A percentile compares a stretch with the other conserved stretches of the same genome.
Conservation (phyloP, 2,888 invertebrate species). For the Lysandra coridon region DNA sequence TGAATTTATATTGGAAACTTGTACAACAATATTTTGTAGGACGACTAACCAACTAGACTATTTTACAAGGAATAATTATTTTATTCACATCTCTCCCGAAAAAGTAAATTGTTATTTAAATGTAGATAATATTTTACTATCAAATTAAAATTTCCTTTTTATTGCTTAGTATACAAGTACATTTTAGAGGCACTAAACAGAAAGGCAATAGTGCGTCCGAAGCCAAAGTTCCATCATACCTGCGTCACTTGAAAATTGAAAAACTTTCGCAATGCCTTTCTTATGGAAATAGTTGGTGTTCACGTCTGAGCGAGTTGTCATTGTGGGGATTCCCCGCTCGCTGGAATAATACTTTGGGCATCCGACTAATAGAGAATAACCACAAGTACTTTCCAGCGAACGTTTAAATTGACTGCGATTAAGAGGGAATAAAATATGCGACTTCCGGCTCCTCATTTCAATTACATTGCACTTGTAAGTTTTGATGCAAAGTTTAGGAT, state of each 20-base stretch:
- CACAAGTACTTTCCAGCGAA: slow-evolving; percentile 34
- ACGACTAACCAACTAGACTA: too few species aligned
- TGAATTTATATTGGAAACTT: too few species aligned
- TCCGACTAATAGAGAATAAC: slow-evolving; percentile 38
- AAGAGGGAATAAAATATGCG: slow-evolving; percentile 21
- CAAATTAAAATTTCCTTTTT: not conserved
- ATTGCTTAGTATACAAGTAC: not conserved
- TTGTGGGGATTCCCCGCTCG: slow-evolving; percentile 71
- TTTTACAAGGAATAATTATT: too few species aligned
- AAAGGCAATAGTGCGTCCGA: slow-evolving; percentile 54
- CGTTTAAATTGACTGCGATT: slow-evolving; percentile 29
- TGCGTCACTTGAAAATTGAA: slow-evolving; percentile 80
- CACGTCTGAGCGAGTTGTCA: slow-evolving; percentile 77
- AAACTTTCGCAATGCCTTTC: slow-evolving; percentile 79
- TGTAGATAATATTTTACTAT: too few species aligned
- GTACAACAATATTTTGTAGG: too few species aligned
- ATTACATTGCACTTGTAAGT: slow-evolving; percentile 12
- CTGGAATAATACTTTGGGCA: slow-evolving; percentile 58
- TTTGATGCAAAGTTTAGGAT: slow-evolving; percentile 4
- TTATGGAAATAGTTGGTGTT: slow-evolving; percentile 78
- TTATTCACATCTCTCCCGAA: too few species aligned
- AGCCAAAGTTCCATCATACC: slow-evolving; percentile 77
- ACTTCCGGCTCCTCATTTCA: not conserved
- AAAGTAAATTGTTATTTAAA: too few species aligned
- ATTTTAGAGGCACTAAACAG: slow-evolving; percentile 29